Percentiles rank a stretch among this genome's conserved stretches.
phyloP scores from a whole-genome alignment of 2,113 vertebrate genomes.

The Macquaria ambigua region DNA sequence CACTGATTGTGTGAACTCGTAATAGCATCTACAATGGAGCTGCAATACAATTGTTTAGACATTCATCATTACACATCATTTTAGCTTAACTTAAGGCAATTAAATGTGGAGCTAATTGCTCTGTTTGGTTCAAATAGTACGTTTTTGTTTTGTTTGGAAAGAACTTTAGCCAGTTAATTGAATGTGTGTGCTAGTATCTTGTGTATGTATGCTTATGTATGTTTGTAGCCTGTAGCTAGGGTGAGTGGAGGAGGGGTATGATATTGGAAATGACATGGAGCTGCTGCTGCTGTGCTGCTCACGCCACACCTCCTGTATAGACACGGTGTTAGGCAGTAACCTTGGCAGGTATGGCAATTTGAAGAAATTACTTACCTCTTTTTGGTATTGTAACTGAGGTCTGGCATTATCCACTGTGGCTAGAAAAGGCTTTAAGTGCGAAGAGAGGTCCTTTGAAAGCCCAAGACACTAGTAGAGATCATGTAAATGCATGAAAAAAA shows the following conservation, averaged over 20 bases:
- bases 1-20: conserved; percentile 42
- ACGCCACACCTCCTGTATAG: background rate
- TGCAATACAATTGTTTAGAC: conserved; percentile 1
- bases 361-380: background rate
- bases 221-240: background rate
- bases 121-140: background rate
- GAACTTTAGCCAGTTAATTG: background rate
- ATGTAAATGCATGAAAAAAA: background rate
- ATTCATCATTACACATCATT: conserved; percentile 43
- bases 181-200: background rate
- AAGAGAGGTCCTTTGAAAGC: background rate
- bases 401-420: background rate
- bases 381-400: background rate
- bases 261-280: background rate
- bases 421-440: background rate
- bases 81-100: conserved; percentile 34
- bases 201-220: background rate
- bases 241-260: background rate
- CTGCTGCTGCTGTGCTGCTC: background rate
- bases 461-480: background rate
- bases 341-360: background rate
- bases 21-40: conserved; percentile 36
- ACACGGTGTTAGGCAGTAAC: background rate
- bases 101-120: conserved; percentile 21
- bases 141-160: background rate